Base-by-base conservation (phyloP, 2,797 vertebrate genomes). In the Hapalemur alaotrensis region DNA sequence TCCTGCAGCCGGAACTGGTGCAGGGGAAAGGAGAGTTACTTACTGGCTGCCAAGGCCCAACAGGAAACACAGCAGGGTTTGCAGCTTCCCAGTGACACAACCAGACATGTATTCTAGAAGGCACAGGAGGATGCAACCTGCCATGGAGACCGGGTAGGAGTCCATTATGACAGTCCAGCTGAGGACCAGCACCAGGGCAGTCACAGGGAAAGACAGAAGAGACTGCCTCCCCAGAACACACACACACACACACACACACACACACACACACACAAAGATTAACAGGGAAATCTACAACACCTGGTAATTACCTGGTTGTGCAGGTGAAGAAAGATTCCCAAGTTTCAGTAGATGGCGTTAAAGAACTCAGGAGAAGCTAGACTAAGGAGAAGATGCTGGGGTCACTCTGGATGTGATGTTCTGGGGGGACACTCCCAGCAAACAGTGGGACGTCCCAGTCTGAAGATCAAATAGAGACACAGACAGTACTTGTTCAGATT, bases 331-430 rank as follows among this genome's bases (percentile, higher is more conserved):
- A 25, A 38, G 72, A 61, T 2, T 9, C 20, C 38, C 76, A 76
- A 2, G 4, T 38, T 38, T 32, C 0, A 0, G 38, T 14, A 22
- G 46, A 13, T 0, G 20, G 18, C 59, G 18, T 25, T 83, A 30
- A 43, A 14, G 35, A 59, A 32, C 67, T 32, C 38, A 32, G n/a
- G 30, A 67, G 72, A 48, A 15, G 7, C 59, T 18, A 4, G 10
- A 57, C 13, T 7, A 35, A 38, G 54, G 17, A 46, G 69, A 43
- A 22, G 11, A 20, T 0, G 17, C 50, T 1, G 38, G 15, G 28
- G 10, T 48, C 46, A 7, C 28, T 20, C 43, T 2, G 70, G 75
- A 28, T 0, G 1, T 3, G 72, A 35, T 9, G 13, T 25, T 14
- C 11, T 10, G 0, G 50, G 57, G 38, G 50, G 38, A 54, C 52